Conservation (phyloP, 2,797 vertebrate genomes). For the Acridotheres tristis region DNA sequence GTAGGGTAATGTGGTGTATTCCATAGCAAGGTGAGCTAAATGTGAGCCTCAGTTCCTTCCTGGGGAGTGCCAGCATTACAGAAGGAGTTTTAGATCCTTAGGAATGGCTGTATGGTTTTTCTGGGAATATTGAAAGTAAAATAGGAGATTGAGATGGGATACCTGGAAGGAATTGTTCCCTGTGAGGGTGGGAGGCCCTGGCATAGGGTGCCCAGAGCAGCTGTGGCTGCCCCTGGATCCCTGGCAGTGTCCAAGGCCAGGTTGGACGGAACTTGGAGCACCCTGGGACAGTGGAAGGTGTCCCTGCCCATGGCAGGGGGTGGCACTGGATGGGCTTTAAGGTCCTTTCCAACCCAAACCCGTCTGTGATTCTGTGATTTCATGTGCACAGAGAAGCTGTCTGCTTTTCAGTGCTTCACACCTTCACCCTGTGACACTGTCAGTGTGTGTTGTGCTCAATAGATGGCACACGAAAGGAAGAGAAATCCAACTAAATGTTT, state of each 20-base stretch:
- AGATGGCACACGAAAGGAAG: neutral
- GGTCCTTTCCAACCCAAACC: neutral
- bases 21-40: neutral
- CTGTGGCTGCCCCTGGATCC: neutral
- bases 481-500: neutral
- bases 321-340: neutral
- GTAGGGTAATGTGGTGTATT: neutral
- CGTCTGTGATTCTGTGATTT: neutral
- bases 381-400: neutral
- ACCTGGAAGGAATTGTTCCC: neutral
- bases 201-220: neutral
- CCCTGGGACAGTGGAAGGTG: rapidly evolving
- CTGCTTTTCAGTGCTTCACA: neutral
- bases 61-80: rapidly evolving
- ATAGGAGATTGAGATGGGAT: neutral
- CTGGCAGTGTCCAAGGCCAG: neutral
- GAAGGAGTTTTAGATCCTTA: neutral
- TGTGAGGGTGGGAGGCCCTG: rapidly evolving
- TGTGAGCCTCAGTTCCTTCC: neutral
- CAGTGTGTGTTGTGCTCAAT: rapidly evolving
- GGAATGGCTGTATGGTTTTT: neutral
- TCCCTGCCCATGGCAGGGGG: neutral
- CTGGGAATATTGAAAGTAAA: neutral
- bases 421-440: rapidly evolving
- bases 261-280: rapidly evolving